phyloP scores from a whole-genome alignment of 2,113 vertebrate species.

The Zootoca vivipara region DNA sequence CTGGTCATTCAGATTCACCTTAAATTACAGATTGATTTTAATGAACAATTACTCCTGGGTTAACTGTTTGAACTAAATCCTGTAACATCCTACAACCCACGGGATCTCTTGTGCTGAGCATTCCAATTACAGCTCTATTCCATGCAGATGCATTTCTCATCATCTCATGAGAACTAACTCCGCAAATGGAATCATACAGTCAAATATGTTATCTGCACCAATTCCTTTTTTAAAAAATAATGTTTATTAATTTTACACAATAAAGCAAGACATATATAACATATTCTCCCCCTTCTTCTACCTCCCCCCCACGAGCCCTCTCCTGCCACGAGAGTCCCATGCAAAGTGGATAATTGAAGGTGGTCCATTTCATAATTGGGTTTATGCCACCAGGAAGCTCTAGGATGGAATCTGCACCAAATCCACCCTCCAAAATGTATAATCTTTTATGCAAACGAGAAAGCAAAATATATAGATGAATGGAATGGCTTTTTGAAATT shows the following conservation, averaged over 20 bases:
- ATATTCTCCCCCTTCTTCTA: too few relatives aligned
- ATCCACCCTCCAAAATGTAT: background rate
- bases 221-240: background rate
- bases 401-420: too few relatives aligned
- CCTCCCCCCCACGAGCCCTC: too few relatives aligned
- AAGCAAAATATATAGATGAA: background rate
- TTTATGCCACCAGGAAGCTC: too few relatives aligned
- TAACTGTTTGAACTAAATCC: background rate
- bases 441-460: background rate
- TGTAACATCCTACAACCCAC: background rate
- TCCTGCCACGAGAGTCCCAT: too few relatives aligned
- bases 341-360: too few relatives aligned
- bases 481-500: background rate
- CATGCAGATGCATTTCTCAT: too few relatives aligned
- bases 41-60: too few relatives aligned
- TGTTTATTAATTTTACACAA: too few relatives aligned
- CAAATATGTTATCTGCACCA: background rate
- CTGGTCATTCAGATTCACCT: background rate
- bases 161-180: background rate
- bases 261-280: too few relatives aligned
- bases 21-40: background rate
- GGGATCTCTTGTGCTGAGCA: background rate
- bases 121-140: background rate
- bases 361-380: too few relatives aligned
- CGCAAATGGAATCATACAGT: background rate